phyloP scores from a whole-genome alignment of 2,113 vertebrate species.

The Psephotus haematonotus region DNA sequence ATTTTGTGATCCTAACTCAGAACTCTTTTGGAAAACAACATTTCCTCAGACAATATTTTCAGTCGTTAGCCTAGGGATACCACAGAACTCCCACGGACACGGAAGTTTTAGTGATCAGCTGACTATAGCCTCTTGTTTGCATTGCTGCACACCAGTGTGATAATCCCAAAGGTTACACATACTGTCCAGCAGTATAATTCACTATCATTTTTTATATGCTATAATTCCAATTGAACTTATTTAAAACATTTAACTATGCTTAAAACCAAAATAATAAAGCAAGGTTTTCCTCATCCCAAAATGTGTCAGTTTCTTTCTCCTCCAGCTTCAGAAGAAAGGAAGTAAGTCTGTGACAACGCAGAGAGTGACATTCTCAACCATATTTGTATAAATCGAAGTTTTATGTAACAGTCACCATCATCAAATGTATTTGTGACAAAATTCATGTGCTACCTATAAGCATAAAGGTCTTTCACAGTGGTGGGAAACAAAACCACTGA shows the following conservation, averaged over 20 bases:
- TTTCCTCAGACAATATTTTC: not conserved
- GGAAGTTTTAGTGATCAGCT: not conserved
- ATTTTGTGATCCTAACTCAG: not conserved
- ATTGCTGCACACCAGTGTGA: not conserved
- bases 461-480: not conserved
- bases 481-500: not conserved
- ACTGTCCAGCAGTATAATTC: not conserved
- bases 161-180: not conserved
- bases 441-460: not conserved
- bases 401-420: not conserved
- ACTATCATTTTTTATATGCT: not conserved
- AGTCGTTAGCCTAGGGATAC: not conserved
- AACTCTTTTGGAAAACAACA: not conserved
- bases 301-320: fast-evolving
- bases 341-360: not conserved
- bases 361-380: not conserved
- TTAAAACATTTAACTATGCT: not conserved
- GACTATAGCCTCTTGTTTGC: not conserved
- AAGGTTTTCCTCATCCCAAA: not conserved
- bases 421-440: not conserved
- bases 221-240: not conserved
- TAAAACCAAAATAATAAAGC: not conserved
- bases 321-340: not conserved
- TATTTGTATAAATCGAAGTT: not conserved
- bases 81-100: not conserved